Base-by-base conservation (phyloP, 2,888 invertebrate genomes). In the Malachius bipustulatus region DNA sequence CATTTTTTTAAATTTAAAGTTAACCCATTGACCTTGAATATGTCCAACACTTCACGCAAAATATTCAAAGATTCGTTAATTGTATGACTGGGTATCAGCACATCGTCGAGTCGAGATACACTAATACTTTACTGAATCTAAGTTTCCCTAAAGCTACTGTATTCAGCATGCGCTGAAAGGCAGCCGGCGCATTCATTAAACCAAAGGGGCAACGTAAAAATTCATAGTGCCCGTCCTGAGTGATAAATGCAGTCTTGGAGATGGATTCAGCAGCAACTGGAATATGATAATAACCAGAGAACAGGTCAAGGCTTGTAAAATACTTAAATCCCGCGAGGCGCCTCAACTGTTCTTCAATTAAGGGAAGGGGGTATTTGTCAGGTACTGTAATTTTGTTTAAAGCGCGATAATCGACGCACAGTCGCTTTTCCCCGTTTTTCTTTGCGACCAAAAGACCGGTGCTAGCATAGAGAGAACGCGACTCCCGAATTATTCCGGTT, bases 161-260 rank as follows among this genome's bases (percentile, higher is more conserved):
- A n/a, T n/a, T 54, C 0, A 60, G 44, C 34, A 38, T 55, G 9
- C 57, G 29, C 14, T 46, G 52, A 31, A 63, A 60, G 11, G 51
- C 48, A 8, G 50, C 45, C 9, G 61, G 62, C 3, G 49, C 48
- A 15, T 54, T 58, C 16, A 51, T 56, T 3, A 62, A 35, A 3
- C 62, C 62, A 49, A 63, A 64, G 0, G 60, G 62, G 28, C 52
- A 50, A 40, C 43, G 50, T 11, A 51, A 31, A 40, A 62, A 59
- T 43, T 63, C 59, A 44, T 46, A 62, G n/a, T n/a, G n/a, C n/a
- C n/a, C n/a, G n/a, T n/a, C n/a, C n/a, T n/a, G n/a, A n/a, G n/a
- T n/a, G n/a, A 3, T 54, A 39, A 4, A 53, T 54, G 47, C 52
- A 1, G 49, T 54, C 26, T 51, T 49, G 1, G 34, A 35, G 3